Conservation (phyloP, 2,797 vertebrate genomes). For the Myotis pilosus region DNA sequence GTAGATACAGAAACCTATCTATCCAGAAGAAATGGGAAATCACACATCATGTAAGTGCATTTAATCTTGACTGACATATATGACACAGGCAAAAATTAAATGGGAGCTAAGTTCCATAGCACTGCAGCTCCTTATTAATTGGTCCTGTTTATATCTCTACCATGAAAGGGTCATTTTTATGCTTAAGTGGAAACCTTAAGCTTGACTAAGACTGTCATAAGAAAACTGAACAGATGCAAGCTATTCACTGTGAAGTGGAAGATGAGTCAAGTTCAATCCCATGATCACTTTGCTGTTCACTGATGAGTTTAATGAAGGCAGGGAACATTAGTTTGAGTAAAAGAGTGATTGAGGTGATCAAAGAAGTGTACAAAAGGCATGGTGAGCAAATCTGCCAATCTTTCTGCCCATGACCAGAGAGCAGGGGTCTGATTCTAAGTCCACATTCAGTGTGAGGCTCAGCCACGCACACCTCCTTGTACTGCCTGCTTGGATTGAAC, state of each 20-base stretch:
- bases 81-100: neutral
- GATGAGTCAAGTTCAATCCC: neutral
- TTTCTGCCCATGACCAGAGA: neutral
- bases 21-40: neutral
- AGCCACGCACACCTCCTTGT: neutral
- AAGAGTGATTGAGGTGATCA: neutral
- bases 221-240: neutral
- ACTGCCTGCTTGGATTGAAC: neutral
- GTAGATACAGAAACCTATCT: neutral
- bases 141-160: neutral
- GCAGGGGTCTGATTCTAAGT: neutral
- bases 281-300: neutral
- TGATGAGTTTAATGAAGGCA: neutral
- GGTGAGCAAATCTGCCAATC: neutral
- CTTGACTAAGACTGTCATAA: neutral
- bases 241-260: neutral
- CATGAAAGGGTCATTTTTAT: neutral
- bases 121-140: neutral
- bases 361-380: neutral
- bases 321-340: neutral
- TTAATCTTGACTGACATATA: neutral
- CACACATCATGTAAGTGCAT: neutral
- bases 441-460: neutral
- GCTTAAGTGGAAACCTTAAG: neutral
- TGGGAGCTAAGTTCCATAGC: neutral